Base-by-base conservation (phyloP, 1,140 invertebrate species). In the Caenorhabditis remanei region DNA sequence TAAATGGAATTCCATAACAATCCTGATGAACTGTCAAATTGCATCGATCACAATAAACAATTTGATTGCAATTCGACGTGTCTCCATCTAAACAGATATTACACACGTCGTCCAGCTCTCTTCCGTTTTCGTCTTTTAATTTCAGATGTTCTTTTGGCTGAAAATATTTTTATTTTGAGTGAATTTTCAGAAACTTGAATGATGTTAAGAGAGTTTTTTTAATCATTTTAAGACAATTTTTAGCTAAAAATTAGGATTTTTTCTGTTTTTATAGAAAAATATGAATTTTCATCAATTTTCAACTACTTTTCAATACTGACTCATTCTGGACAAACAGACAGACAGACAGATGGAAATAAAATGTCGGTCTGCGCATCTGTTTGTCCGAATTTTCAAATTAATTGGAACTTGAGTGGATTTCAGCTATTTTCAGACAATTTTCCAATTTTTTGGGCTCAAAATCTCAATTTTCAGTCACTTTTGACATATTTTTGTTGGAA, bases 31-130 rank as follows among this genome's bases (percentile, higher is more conserved):
- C 97, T 40, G 98, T 97, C 48, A 99, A 94, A 94, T 99, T 99
- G 93, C 98, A 99, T 97, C 99, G 98, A 94, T 99, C 98, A 94
- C 98, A 99, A 93, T 99, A 99, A 48, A 99, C 94, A 91, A 96
- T 96, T 50, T 96, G 96, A 93, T 99, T 99, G 87, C 96, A 96
- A 92, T 98, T 98, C 92, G 97, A 96, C 93, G 97, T 99, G 92
- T 99, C 97, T 16, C 97, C 97, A 93, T 95, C 95, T 13, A 86
- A 32, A 67, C 85, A 86, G n/a, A 86, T 63, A 32, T 79, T 79
- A 21, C 85, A 86, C 13, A 75, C 85, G 50, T 71, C 85, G 11
- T 86, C 67, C 2, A 79, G 43, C 24, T 85, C 61, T 82, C 84
- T 58, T 86, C 82, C 58, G 43, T 41, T 84, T 65, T 84, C 85